A percentile compares a stretch with the other conserved stretches of the same genome.
Conservation (phyloP, 2,888 invertebrate genomes). For the Invenusta paracnida region DNA sequence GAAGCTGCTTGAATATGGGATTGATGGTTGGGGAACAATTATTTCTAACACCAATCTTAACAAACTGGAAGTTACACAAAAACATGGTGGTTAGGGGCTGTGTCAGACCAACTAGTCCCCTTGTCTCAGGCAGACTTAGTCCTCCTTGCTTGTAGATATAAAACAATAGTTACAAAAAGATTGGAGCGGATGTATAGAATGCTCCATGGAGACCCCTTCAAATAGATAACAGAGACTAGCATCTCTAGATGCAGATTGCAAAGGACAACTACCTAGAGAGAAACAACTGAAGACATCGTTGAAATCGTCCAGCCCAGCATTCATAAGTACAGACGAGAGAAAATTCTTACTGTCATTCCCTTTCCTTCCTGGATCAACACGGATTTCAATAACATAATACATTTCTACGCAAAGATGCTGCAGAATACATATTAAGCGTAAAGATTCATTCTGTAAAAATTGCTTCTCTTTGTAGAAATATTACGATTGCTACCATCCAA, state of each 20-base stretch:
- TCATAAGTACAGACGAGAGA: background rate
- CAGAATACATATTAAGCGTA: background rate
- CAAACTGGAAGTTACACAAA: no score
- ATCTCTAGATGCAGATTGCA: background rate
- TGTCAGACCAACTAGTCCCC: no score
- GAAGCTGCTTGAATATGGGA: no score
- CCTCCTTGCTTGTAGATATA: no score
- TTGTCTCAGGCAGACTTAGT: no score
- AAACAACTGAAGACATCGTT: background rate
- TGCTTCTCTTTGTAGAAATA: no score
- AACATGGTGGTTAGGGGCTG: no score
- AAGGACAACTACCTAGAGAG: background rate
- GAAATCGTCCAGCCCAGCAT: background rate
- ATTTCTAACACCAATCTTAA: no score
- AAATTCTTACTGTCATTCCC: background rate
- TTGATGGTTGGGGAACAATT: no score
- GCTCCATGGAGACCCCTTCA: background rate
- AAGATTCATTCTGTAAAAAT: no score
- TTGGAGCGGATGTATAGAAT: background rate
- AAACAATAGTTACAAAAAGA: background rate
- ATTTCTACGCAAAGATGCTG: background rate
- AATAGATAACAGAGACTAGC: background rate
- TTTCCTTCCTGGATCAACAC: background rate
- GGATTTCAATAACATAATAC: background rate
- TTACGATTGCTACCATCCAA: no score